phyloP scores from a whole-genome alignment of 2,888 invertebrate species.

The Caenorhabditis afra region DNA sequence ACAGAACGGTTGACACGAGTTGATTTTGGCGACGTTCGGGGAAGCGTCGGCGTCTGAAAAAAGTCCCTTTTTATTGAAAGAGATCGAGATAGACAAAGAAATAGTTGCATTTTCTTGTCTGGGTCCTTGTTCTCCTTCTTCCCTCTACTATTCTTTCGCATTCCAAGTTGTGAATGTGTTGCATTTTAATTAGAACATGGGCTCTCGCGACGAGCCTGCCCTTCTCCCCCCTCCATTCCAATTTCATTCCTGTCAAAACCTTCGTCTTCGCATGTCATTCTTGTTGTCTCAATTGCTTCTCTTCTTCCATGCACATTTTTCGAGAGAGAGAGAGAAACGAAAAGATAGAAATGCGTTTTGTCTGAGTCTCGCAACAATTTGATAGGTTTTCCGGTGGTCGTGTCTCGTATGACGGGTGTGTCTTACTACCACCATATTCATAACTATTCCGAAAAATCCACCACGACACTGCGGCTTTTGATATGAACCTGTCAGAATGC shows the following conservation, averaged over 20 bases:
- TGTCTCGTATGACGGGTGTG: conserved; percentile 14
- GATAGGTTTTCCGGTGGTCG: conserved; percentile 19
- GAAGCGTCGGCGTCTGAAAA: conserved; percentile 49
- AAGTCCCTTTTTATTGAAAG: background rate
- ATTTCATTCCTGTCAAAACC: conserved; percentile 61
- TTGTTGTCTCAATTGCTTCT: conserved; percentile 56
- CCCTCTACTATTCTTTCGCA: conserved; percentile 8
- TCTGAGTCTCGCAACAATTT: conserved; percentile 45
- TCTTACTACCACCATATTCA: conserved; percentile 40
- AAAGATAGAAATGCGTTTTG: conserved; percentile 46
- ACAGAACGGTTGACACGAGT: conserved; percentile 66
- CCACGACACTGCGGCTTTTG: conserved; percentile 9
- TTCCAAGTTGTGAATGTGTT: conserved; percentile 54
- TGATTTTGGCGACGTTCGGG: conserved; percentile 51
- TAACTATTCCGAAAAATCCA: conserved; percentile 42
- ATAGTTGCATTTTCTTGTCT: background rate
- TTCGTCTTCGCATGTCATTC: conserved; percentile 55
- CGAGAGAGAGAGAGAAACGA: conserved; percentile 24
- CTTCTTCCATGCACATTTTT: conserved; percentile 44
- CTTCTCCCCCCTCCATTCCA: conserved; percentile 43
- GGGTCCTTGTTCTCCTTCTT: conserved; percentile 9
- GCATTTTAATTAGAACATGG: conserved; percentile 63
- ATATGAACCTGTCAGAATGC: conserved; percentile 43
- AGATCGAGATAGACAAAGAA: too few relatives aligned
- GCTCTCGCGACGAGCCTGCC: conserved; percentile 14